Evolutionary conservation across 2,113 vertebrate species (phyloP), one percentile per base, ranked within the genome.

Genomic region (Phyllopteryx taeniolatus): DNA sequence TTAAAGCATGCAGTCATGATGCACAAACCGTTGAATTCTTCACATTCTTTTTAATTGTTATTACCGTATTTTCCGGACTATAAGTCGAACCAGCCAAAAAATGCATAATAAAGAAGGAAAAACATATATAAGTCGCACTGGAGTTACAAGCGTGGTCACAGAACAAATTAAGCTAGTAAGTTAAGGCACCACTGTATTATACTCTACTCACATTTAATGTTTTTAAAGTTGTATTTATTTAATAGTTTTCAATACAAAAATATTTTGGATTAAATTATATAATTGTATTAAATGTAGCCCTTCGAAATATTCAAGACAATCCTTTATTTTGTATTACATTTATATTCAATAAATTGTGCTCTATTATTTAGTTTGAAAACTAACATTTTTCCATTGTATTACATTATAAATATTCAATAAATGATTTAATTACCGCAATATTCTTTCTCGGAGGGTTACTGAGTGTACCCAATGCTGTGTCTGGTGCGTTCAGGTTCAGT

Each of bases 401-500:
- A 15, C 5, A 13, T 33, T 14, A 31, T 59, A 59, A 59, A 31
- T 22, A 59, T 12, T 27, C 13, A 59, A 59, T 59, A 15, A 33
- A 59, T 59, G 33, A 59, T 59, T 31, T 31, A 22, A 14, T 59
- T 5, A 14, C 2, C 57, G 10, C 57, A 59, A 12, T 53, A 51
- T 51, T 19, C 19, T 53, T 12, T 13, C 46, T 10, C 8, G 9
- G 46, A 47, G 46, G 46, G 49, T 19, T 53, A 15, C 57, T 59
- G 57, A 59, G 63, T 65, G 63, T 65, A 22, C 63, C 42, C 46
- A 44, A 44, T 27, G n/a, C 13, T 46, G 42, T n/a, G n/a, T 44
- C 15, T 42, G 20, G 20, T 65, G 66, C 15, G 22, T 51, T 53
- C 7, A 13, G 7, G 15, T 71, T 88, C 84, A 91, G 8, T 88